Evolutionary conservation across 2,113 vertebrate species (phyloP), one percentile per base, ranked within the genome.

Genomic region (Patagioenas fasciata): DNA sequence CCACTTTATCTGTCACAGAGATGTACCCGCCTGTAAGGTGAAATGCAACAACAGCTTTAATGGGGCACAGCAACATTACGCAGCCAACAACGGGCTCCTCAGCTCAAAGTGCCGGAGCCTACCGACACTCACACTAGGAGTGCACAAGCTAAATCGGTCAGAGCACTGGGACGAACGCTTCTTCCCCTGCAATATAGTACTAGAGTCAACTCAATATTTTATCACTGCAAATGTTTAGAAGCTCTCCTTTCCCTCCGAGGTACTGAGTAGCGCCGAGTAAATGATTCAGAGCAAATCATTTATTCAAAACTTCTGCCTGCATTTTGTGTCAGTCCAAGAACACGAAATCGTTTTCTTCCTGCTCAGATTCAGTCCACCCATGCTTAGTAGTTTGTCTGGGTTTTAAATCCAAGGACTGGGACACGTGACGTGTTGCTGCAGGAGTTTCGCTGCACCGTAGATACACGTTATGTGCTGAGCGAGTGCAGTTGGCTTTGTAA

Each of bases 201-300:
- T n/a, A 13, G 34, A 72, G 38, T 18, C 6, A 0, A 60, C 88
- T 94, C 94, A 93, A 79, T 91, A 88, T 94, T 97, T 97, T 21
- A 93, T 96, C 31, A 15, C 70, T 70, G 84, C 84, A 94, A 77
- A 77, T 78, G 90, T 62, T 78, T 74, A 80, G 60, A 36, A 91
- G 79, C 85, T 72, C 32, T 93, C 69, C 64, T 13, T 26, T 20
- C 91, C 82, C 93, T 90, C 81, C 1, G 16, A 88, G 91, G 87
- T 75, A 58, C 66, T 13, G 62, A 93, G 84, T 9, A 69, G 84
- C 0, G 0, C 82, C 0, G 21, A 67, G 79, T 94, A 85, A 96
- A 96, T 96, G 85, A 95, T 94, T 96, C 94, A 95, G 91, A 85
- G 56, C 32, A 50, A 90, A 96, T 95, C 2, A 93, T 95, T 96